Evolutionary conservation across 2,113 vertebrate species (phyloP).

Genomic region (Catharus minimus): DNA sequence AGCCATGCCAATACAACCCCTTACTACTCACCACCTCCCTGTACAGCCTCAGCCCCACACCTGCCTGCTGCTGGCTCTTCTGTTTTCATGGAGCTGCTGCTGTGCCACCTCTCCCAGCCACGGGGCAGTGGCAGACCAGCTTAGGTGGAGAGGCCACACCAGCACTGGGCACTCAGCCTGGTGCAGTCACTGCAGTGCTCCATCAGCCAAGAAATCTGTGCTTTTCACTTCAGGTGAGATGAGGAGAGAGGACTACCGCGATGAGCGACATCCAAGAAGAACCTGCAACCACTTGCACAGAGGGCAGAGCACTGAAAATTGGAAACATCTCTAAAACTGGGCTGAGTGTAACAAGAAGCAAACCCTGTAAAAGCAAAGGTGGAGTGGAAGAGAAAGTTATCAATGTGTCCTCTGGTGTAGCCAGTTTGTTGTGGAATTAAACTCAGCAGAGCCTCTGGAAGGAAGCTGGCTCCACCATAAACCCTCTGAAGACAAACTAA

Average conservation of each 20-base stretch:
- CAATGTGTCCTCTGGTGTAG: background rate
- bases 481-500: background rate
- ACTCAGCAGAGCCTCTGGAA: background rate
- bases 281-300: background rate
- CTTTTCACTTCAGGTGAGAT: background rate
- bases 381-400: background rate
- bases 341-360: background rate
- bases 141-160: background rate
- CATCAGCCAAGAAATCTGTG: background rate
- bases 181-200: background rate
- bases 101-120: accelerated
- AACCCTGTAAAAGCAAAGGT: background rate
- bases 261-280: background rate
- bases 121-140: accelerated
- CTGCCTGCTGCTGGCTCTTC: background rate
- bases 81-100: background rate
- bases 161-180: background rate
- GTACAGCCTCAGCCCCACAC: accelerated
- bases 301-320: background rate
- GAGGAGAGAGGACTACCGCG: background rate
- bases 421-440: background rate
- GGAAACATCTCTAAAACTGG: background rate
- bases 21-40: background rate
- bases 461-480: background rate
- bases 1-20: background rate